Percentiles rank a stretch among this genome's conserved stretches.
Evolutionary conservation across 1,140 invertebrate genomes (phyloP).

Genomic region (Semibalanus balanoides): DNA sequence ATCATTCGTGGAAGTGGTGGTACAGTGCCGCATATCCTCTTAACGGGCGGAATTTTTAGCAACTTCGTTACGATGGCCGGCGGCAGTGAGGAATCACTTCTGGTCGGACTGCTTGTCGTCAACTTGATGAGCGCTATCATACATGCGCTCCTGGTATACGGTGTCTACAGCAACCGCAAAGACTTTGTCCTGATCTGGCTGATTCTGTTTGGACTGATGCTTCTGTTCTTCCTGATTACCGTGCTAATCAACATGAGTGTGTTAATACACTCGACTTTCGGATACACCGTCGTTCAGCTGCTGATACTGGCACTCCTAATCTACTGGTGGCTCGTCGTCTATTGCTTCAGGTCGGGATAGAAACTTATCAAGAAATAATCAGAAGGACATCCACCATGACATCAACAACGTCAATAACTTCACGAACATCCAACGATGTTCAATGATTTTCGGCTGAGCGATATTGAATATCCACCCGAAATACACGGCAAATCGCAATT

Average conservation of each 20-base stretch:
- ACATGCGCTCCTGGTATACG: neutral
- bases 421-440: too few species aligned
- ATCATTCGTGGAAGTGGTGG: neutral
- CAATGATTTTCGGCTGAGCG: too few species aligned
- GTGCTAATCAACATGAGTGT: neutral
- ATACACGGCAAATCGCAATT: too few species aligned
- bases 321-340: neutral
- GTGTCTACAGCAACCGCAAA: neutral
- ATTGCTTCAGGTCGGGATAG: neutral
- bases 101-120: neutral
- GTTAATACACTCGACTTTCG: neutral
- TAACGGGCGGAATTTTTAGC: neutral
- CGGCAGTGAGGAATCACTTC: neutral
- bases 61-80: neutral
- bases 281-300: neutral
- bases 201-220: neutral
- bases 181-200: neutral
- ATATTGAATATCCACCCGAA: too few species aligned
- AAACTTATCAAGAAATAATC: too few species aligned
- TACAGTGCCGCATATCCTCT: neutral
- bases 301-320: neutral
- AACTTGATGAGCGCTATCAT: neutral
- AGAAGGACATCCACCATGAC: too few species aligned
- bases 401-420: too few species aligned
- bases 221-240: neutral